phyloP scores from a whole-genome alignment of 2,113 vertebrate genomes.

The Mobula birostris region DNA sequence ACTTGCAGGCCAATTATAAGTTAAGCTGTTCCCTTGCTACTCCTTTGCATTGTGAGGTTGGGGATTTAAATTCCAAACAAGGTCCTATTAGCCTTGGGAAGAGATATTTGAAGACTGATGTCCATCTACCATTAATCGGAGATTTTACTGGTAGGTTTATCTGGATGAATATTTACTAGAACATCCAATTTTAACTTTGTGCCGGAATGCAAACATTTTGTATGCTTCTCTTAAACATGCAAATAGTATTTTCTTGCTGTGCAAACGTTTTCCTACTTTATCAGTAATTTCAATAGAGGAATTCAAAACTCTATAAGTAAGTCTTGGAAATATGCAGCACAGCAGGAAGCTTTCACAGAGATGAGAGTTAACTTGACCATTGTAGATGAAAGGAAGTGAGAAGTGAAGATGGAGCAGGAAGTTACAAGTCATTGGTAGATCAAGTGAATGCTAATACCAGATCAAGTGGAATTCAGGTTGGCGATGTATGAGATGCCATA shows the following conservation, averaged over 20 bases:
- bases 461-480: too few relatives aligned
- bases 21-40: conserved; percentile 50
- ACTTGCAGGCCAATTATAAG: conserved; percentile 45
- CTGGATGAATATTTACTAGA: neutral
- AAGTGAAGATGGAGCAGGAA: too few relatives aligned
- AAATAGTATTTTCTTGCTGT: neutral
- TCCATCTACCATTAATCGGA: conserved; percentile 50
- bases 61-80: conserved; percentile 56
- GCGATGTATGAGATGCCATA: too few relatives aligned
- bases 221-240: neutral
- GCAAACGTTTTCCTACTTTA: neutral
- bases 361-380: too few relatives aligned
- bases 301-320: neutral
- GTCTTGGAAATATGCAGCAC: neutral
- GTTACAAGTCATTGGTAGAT: too few relatives aligned
- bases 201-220: too few relatives aligned
- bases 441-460: too few relatives aligned
- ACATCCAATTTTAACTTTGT: neutral
- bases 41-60: conserved; percentile 54
- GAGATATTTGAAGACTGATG: conserved; percentile 51
- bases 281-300: neutral
- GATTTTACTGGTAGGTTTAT: conserved; percentile 56
- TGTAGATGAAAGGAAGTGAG: too few relatives aligned
- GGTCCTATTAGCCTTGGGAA: conserved; percentile 47
- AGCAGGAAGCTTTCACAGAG: neutral